A percentile compares a stretch with the other conserved stretches of the same genome.
phyloP scores from a whole-genome alignment of 2,888 invertebrate genomes.

The Lysandra coridon region DNA sequence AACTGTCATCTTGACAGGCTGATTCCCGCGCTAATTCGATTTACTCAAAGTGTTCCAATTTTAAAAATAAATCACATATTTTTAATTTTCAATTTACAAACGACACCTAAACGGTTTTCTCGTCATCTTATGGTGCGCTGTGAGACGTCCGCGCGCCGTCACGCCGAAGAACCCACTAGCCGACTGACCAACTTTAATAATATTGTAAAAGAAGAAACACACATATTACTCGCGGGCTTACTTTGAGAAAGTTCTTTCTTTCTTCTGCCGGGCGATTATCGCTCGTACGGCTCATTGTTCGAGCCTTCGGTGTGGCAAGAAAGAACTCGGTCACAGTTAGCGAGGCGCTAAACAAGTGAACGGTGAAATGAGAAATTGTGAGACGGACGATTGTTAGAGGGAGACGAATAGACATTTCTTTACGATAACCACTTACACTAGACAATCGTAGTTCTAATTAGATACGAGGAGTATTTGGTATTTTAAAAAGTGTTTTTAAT shows the following conservation, averaged over 20 bases:
- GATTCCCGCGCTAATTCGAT: constrained; percentile 55
- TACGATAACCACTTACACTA: constrained; percentile 40
- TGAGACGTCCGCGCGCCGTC: constrained; percentile 57
- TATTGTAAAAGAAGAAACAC: constrained; percentile 78
- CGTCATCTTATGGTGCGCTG: constrained; percentile 58
- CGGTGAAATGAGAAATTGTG: constrained; percentile 80
- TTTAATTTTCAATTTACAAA: constrained; percentile 42
- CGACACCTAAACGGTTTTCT: constrained; percentile 57
- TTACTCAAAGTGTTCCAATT: constrained; percentile 42
- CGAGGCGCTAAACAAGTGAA: constrained; percentile 78
- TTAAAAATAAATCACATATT: constrained; percentile 54
- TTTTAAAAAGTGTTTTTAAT: constrained; percentile 9
- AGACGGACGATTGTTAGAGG: constrained; percentile 61
- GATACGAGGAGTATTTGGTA: neutral
- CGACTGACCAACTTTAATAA: constrained; percentile 77
- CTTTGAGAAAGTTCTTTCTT: constrained; percentile 55
- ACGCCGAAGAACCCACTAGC: constrained; percentile 71
- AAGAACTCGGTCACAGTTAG: constrained; percentile 59
- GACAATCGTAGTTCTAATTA: constrained; percentile 29
- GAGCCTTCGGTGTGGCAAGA: constrained; percentile 33
- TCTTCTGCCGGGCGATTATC: constrained; percentile 36
- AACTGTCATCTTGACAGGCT: constrained; percentile 70
- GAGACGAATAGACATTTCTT: constrained; percentile 54
- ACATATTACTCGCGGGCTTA: constrained; percentile 62
- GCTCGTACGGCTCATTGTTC: constrained; percentile 30